phyloP scores from a whole-genome alignment of 1,140 invertebrate species.

The Drosophila santomea region DNA sequence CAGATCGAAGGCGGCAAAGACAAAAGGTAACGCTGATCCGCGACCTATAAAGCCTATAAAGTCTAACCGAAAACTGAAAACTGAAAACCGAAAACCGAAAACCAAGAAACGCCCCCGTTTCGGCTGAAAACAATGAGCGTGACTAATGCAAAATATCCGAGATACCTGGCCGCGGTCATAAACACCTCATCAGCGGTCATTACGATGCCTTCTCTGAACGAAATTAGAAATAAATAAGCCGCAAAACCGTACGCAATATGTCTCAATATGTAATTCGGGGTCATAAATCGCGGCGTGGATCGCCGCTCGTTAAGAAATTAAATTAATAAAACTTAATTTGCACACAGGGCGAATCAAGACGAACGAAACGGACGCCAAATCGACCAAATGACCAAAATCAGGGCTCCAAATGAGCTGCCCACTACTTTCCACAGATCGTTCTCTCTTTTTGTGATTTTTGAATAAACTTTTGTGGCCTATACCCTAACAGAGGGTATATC shows the following conservation, averaged over 20 bases:
- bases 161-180: conserved; percentile 55
- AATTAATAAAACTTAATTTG: conserved; percentile 82
- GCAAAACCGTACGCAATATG: conserved; percentile 42
- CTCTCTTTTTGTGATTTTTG: conserved; percentile 1
- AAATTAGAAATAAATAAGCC: conserved; percentile 71
- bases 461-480: not conserved
- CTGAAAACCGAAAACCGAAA: conserved; percentile 11
- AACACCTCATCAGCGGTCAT: conserved; percentile 81
- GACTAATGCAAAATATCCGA: conserved; percentile 77
- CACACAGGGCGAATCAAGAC: conserved; percentile 39
- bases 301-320: conserved; percentile 78
- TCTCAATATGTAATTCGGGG: conserved; percentile 71
- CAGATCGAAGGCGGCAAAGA: conserved; percentile 44
- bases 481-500: not conserved
- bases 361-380: conserved; percentile 11
- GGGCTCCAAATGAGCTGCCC: conserved; percentile 74
- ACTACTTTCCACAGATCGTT: conserved; percentile 49
- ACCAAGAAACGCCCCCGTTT: conserved; percentile 20
- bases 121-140: conserved; percentile 45
- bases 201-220: conserved; percentile 71
- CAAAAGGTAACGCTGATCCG: conserved; percentile 20
- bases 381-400: conserved; percentile 68
- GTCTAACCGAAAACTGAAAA: conserved; percentile 5
- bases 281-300: conserved; percentile 66
- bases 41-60: not conserved